Conservation (phyloP, 1,140 invertebrate genomes). For the Zeugodacus cucurbitae region DNA sequence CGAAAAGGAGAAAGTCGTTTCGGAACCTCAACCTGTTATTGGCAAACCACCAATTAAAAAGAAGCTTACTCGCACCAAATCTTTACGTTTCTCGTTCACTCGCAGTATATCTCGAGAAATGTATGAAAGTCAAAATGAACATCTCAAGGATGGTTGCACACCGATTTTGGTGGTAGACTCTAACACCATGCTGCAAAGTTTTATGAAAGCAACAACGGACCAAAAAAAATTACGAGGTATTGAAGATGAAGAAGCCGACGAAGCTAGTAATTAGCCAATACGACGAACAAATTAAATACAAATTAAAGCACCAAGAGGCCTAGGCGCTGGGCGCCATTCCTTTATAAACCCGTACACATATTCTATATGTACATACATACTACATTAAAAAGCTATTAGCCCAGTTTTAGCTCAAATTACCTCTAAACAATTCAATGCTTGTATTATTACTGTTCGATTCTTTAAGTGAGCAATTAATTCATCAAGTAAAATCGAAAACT, state of each 20-base stretch:
- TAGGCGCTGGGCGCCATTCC: not conserved
- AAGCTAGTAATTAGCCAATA: slow-evolving; percentile 58
- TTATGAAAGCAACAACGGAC: slow-evolving; percentile 54
- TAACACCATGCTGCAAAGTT: slow-evolving; percentile 55
- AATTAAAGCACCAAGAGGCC: not conserved
- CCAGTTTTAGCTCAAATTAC: not conserved
- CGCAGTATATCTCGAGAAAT: slow-evolving; percentile 74
- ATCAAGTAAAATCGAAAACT: not conserved
- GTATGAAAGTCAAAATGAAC: slow-evolving; percentile 72
- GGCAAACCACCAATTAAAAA: slow-evolving; percentile 68
- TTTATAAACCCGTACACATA: not conserved
- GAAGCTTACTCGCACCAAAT: slow-evolving; percentile 70
- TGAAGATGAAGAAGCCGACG: slow-evolving; percentile 61
- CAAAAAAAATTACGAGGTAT: slow-evolving; percentile 57
- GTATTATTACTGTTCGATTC: not conserved
- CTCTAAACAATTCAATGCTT: not conserved
- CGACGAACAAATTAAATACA: not conserved
- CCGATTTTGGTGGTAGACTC: slow-evolving; percentile 71
- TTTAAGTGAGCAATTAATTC: not conserved
- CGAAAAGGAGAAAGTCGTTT: slow-evolving; percentile 55
- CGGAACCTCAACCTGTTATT: slow-evolving; percentile 60
- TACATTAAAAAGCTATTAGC: not conserved
- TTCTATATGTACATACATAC: not conserved
- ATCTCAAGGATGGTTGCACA: slow-evolving; percentile 75
- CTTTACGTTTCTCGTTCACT: slow-evolving; percentile 74